Base-by-base conservation (phyloP, 2,888 invertebrate genomes). In the Zaprionus lineosus region DNA sequence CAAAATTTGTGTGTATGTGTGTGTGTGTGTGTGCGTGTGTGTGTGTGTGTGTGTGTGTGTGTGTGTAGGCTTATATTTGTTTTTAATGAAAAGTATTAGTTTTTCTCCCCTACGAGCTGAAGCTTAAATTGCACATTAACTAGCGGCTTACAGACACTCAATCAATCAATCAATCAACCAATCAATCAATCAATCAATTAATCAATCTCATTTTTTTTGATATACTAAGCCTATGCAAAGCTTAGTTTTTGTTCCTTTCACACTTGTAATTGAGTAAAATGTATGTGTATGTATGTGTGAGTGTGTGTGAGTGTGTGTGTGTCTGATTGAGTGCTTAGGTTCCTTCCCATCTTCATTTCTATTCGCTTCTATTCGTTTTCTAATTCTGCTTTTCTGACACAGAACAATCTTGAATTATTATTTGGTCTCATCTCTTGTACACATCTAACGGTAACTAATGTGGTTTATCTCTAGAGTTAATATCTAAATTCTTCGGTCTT, bases 381-480 rank as follows among this genome's bases (percentile, higher is more conserved):
- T 24, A 24, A n/a, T 24, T 24, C n/a, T 55, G 11, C 41, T 34
- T 56, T 48, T 76, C 48, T 64, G 75, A 69, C 61, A 60, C 66
- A 62, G 66, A 72, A 78, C 67, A 65, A 66, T 67, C 60, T 44
- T 48, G 64, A 46, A 76, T 40, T 73, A 52, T 56, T 61, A 65
- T 65, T 85, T 86, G 82, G 85, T 87, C n/a, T n/a, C 87, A 75
- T 74, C 83, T 75, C 74, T 77, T 57, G 73, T 72, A 70, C 71
- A 81, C 83, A 70, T 74, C 82, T 79, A 79, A 72, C 68, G 74
- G 74, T 78, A 84, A 68, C 74, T 79, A 84, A 50, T 48, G 46
- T 66, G 58, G 51, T 48, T 50, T 59, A 53, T 51, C 7, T 31
- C 64, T 68, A 68, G 24, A 51, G 33, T 67, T 68, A 33, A 68